A percentile compares a stretch with the other conserved stretches of the same genome.
Conservation (phyloP, 37 sponge, comb jelly and placozoan species). For the Mnemiopsis leidyi region DNA sequence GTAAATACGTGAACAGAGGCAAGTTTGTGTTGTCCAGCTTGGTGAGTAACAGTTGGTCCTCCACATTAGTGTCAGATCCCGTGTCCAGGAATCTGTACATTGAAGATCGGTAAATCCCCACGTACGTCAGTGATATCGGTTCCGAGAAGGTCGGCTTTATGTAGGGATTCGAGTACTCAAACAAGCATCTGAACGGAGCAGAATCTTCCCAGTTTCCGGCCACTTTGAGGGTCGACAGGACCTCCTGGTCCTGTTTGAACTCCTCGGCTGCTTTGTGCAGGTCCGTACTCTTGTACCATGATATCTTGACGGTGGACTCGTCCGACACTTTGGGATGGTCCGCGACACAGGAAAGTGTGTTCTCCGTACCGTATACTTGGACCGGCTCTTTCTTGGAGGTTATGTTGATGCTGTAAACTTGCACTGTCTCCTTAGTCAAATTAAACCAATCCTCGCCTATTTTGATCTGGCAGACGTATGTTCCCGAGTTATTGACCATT, state of each 20-base stretch:
- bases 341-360: not conserved
- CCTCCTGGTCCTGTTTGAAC: not conserved
- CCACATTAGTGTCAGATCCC: not conserved
- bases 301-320: not conserved
- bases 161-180: conserved; percentile 7
- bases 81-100: not conserved
- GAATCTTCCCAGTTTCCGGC: conserved; percentile 41
- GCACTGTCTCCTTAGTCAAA: not conserved
- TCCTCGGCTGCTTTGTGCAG: not conserved
- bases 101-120: conserved; percentile 33
- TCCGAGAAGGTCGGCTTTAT: not conserved
- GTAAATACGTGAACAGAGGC: not conserved
- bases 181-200: not conserved
- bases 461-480: not conserved
- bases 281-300: conserved; percentile 36
- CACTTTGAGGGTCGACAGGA: not conserved
- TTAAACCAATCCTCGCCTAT: not conserved
- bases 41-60: not conserved
- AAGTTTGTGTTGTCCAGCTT: not conserved
- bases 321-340: not conserved
- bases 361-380: not conserved
- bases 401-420: not conserved
- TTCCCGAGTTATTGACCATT: not conserved
- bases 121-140: not conserved
- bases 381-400: not conserved